phyloP scores from a whole-genome alignment of 1,140 invertebrate genomes.

The Hycleus phaleratus region DNA sequence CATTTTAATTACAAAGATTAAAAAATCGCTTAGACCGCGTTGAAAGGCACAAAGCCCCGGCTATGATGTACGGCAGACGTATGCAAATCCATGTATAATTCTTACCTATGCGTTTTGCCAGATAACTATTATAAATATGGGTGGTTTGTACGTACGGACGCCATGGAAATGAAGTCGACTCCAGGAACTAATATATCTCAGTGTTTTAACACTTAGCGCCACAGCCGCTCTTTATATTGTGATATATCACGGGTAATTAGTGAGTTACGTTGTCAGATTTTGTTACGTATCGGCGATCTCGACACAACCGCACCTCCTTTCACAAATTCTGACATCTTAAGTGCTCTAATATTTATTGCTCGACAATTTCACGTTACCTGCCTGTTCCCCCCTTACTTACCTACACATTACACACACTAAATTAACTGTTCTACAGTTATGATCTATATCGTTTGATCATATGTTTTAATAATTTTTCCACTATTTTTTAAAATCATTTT shows the following conservation, averaged over 20 bases:
- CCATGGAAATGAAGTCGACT: slow-evolving; percentile 30
- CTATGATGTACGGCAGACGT: slow-evolving; percentile 28
- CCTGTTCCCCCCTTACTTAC: not conserved
- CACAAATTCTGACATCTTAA: slow-evolving; percentile 29
- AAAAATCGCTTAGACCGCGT: slow-evolving; percentile 34
- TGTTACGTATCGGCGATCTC: slow-evolving; percentile 34
- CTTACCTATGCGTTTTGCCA: slow-evolving; percentile 31
- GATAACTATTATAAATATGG: slow-evolving; percentile 37
- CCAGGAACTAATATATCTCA: slow-evolving; percentile 39
- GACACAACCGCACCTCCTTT: slow-evolving; percentile 24
- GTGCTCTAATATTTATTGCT: slow-evolving; percentile 34
- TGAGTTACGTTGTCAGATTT: slow-evolving; percentile 34
- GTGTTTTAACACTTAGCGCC: slow-evolving; percentile 36
- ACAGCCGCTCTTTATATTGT: slow-evolving; percentile 38
- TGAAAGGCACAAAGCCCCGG: slow-evolving; percentile 32
- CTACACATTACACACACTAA: slow-evolving; percentile 1
- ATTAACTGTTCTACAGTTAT: slow-evolving; percentile 5
- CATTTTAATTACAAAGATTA: slow-evolving; percentile 39
- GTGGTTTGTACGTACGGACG: slow-evolving; percentile 17
- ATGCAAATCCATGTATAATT: slow-evolving; percentile 35
- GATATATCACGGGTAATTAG: slow-evolving; percentile 40
- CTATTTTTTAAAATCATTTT: not conserved
- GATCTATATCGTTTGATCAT: slow-evolving; percentile 31
- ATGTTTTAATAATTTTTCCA: slow-evolving; percentile 23
- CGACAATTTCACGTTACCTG: slow-evolving; percentile 24